phyloP scores from a whole-genome alignment of 2,888 invertebrate species.

The Nesidiocoris tenuis region DNA sequence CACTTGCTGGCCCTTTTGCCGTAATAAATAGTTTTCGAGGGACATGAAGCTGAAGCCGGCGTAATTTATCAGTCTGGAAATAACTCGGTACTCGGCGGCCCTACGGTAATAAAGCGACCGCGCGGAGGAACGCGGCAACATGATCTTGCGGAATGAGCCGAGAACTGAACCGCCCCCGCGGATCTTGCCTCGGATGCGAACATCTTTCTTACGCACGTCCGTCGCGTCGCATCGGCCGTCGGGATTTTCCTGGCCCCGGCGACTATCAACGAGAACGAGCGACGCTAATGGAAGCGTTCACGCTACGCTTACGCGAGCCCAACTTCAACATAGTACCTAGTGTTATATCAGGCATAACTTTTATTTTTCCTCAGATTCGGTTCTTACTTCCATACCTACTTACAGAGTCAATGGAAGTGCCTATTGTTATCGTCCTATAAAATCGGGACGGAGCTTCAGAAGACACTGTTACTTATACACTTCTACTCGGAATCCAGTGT shows the following conservation, averaged over 20 bases:
- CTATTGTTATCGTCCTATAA: too few relatives aligned
- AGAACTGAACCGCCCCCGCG: background rate
- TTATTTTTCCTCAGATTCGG: too few relatives aligned
- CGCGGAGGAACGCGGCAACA: background rate
- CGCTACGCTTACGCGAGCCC: too few relatives aligned
- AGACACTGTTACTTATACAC: too few relatives aligned
- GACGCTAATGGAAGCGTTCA: too few relatives aligned
- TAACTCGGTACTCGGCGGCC: constrained; percentile 14
- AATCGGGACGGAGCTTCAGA: too few relatives aligned
- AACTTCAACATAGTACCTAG: too few relatives aligned
- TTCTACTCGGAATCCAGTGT: too few relatives aligned
- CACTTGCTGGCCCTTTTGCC: background rate
- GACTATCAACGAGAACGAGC: too few relatives aligned
- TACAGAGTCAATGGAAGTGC: too few relatives aligned
- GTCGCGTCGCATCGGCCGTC: background rate
- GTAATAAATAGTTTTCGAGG: constrained; percentile 35
- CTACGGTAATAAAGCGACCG: constrained; percentile 10
- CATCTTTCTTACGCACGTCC: background rate
- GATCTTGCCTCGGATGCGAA: background rate
- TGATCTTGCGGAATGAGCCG: constrained; percentile 4
- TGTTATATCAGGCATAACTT: too few relatives aligned
- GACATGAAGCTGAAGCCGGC: background rate
- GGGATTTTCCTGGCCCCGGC: background rate
- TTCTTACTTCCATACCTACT: too few relatives aligned
- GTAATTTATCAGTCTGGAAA: constrained; percentile 31